phyloP scores from a whole-genome alignment of 1,140 invertebrate genomes.

The Trichoplusia ni region DNA sequence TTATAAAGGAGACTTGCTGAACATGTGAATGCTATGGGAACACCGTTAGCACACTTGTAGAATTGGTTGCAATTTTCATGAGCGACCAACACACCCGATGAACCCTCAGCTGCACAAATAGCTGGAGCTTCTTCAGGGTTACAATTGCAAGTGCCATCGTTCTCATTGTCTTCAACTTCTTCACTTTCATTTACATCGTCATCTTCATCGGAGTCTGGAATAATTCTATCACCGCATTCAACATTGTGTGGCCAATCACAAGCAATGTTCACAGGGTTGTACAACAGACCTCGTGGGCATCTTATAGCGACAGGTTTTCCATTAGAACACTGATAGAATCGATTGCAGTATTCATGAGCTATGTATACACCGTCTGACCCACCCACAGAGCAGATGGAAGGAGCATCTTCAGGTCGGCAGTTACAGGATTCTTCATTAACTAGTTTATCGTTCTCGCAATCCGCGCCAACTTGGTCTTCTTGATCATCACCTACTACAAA shows the following conservation, averaged over 20 bases:
- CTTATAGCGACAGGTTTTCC: conserved; percentile 35
- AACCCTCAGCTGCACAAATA: conserved; percentile 25
- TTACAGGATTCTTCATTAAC: neutral
- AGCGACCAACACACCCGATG: conserved; percentile 30
- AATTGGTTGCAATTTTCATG: conserved; percentile 37
- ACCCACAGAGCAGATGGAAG: conserved; percentile 40
- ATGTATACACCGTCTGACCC: conserved; percentile 44
- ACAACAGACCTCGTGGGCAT: conserved; percentile 38
- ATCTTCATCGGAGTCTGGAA: conserved; percentile 14
- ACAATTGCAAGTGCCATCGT: conserved; percentile 19
- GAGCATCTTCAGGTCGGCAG: conserved; percentile 20
- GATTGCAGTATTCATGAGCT: conserved; percentile 54
- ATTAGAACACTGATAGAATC: conserved; percentile 51
- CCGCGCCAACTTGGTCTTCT: neutral
- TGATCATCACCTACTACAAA: neutral
- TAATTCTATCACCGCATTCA: conserved; percentile 40
- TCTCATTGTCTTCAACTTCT: neutral
- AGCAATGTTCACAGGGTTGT: conserved; percentile 36
- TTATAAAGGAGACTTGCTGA: conserved; percentile 26
- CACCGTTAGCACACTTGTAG: conserved; percentile 25
- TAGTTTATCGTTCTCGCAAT: neutral
- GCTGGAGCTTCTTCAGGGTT: conserved; percentile 18
- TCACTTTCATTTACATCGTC: neutral
- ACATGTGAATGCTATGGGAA: conserved; percentile 29
- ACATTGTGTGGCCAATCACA: conserved; percentile 80